Base-by-base conservation (phyloP, 2,888 invertebrate species). In the Neuroscelio doddi region DNA sequence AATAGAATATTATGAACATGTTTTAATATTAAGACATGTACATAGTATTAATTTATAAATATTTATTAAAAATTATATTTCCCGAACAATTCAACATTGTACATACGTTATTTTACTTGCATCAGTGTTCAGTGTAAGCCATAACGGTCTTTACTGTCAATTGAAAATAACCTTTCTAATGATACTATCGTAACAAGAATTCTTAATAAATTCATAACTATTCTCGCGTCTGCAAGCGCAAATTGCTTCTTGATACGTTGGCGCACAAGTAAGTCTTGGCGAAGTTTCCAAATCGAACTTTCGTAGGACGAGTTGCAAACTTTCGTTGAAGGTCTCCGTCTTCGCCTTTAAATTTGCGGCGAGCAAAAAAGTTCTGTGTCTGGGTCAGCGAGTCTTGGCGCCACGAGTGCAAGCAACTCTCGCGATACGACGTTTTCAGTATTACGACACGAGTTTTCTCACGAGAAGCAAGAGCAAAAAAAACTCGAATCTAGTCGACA, bases 311-410 rank as follows among this genome's bases (percentile, higher is more conserved):
- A 8, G 10, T 32, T 9, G 10, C n/a, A 32, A n/a, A 21, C 45
- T 49, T 41, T 34, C 24, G 29, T 32, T 32, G 38, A 49, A 57
- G 46, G 36, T 30, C 21, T 57, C 15, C 26, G 21, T 50, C 39
- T 10, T 17, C 34, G 16, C 10, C 32, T 47, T 47, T 17, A 47
- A 47, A 47, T 36, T 21, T 17, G 24, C 12, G 14, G 14, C 34
- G 49, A 12, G 44, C 30, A 53, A 64, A 64, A 64, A 57, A 50
- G 8, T 17, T 26, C 9, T 8, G 15, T 29, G 64, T 61, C 59
- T 65, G 56, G 64, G 42, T 56, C 51, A 55, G 44, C 47, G 32
- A 64, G 38, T 46, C 29, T 24, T 59, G 56, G 55, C 56, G 59
- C 59, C 63, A 42, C 51, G 30, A 30, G 30, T 30, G 10, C 3